Evolutionary conservation across 2,113 vertebrate genomes (phyloP).

Genomic region (Miniopterus natalensis): DNA sequence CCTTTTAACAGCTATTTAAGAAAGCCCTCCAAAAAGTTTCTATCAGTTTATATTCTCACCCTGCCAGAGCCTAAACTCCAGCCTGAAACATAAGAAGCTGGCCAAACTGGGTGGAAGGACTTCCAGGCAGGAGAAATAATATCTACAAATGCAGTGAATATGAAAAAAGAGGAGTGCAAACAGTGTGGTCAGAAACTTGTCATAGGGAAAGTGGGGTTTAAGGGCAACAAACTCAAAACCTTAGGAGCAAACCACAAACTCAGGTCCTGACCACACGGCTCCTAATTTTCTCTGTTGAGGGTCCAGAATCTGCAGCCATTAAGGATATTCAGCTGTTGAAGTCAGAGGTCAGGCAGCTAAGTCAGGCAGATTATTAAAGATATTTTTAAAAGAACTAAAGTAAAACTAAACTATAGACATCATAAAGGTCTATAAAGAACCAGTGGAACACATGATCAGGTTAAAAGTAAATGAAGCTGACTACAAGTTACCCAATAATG

Average conservation of each 20-base stretch:
- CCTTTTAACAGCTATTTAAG: too few species aligned
- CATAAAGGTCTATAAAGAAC: neutral
- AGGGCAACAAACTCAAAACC: slow-evolving; percentile 39
- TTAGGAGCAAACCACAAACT: neutral
- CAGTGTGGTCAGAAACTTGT: neutral
- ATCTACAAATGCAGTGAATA: neutral
- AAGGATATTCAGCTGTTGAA: neutral
- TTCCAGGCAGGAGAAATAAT: neutral
- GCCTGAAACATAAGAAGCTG: neutral
- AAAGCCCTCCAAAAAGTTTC: too few species aligned
- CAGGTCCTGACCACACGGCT: neutral
- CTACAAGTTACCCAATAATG: neutral
- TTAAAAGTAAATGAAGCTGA: neutral
- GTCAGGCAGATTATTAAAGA: neutral
- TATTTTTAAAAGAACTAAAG: slow-evolving; percentile 17
- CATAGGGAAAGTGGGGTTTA: neutral
- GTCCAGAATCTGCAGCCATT: neutral
- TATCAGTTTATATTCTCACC: too few species aligned
- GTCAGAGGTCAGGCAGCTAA: neutral
- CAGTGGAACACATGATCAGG: neutral
- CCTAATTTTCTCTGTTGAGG: neutral
- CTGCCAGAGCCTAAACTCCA: neutral
- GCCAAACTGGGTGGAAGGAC: neutral
- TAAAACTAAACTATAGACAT: slow-evolving; percentile 15
- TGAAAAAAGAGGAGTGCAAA: neutral